Conservation (phyloP, 2,888 invertebrate species). For the Liposcelis brunnea region DNA sequence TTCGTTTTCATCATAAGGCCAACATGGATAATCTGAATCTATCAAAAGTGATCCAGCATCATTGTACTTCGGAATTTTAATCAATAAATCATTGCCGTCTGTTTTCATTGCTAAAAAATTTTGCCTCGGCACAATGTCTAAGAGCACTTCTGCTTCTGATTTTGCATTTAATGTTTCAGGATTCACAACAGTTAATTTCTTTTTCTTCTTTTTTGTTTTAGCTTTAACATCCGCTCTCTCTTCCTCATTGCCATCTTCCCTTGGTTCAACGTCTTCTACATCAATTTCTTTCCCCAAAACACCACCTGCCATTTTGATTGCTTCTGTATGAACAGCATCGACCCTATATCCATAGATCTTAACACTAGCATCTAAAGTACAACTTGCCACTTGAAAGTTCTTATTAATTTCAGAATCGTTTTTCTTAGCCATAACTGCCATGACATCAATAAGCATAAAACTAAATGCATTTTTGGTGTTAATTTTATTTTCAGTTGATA, state of each 20-base stretch:
- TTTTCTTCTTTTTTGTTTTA: background rate
- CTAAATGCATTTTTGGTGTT: slow-evolving; percentile 79
- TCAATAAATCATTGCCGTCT: background rate
- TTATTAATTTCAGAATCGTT: slow-evolving; percentile 41
- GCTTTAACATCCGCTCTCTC: background rate
- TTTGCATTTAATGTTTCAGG: background rate
- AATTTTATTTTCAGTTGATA: slow-evolving; percentile 49
- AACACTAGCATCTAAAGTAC: slow-evolving; percentile 72
- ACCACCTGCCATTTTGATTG: slow-evolving; percentile 2
- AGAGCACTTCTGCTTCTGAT: background rate
- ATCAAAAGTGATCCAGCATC: background rate
- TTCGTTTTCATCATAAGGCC: background rate
- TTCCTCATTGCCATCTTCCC: background rate
- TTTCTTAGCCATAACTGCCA: slow-evolving; percentile 55
- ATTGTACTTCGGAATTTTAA: background rate
- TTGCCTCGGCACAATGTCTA: background rate
- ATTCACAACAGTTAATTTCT: background rate
- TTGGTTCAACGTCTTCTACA: background rate
- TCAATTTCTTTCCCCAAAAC: slow-evolving; percentile 1
- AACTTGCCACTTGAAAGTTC: slow-evolving; percentile 62
- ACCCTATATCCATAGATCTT: slow-evolving; percentile 78
- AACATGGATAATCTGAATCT: background rate
- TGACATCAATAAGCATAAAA: slow-evolving; percentile 69
- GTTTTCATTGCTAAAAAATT: background rate
- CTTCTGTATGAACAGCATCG: slow-evolving; percentile 29